Base-by-base conservation (phyloP, 2,113 vertebrate species). In the Peromyscus leucopus region DNA sequence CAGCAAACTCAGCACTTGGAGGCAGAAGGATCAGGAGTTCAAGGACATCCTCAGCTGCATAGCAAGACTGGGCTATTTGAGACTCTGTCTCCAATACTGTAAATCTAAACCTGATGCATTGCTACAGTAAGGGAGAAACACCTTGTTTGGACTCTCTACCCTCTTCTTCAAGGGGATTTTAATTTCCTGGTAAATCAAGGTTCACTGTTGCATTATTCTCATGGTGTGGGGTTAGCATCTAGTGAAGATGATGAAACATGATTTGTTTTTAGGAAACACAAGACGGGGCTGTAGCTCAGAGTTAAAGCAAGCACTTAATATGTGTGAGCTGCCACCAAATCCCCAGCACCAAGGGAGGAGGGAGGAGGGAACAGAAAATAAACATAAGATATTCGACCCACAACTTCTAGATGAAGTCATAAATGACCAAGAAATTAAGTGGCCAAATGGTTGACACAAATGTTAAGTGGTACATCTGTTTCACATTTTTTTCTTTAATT, bases 401-500 rank as follows among this genome's bases (percentile, higher is more conserved):
- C 26, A 93, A 80, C 42, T 69, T 96, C 4, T 61, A 65, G 7
- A 69, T 6, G 71, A 78, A 89, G 72, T 48, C 46, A 82, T 76
- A 83, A 85, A 74, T 19, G 80, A 48, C 67, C 51, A 88, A 93
- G n/a, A 93, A 96, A 91, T 55, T 84, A 95, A 92, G 3, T 19
- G 1, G 42, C 26, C 24, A 92, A 75, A 65, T 82, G 31, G 92
- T 16, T 46, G 36, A 83, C 55, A 2, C 10, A 67, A 3, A 86
- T 89, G n/a, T 39, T 71, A 94, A 89, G 5, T 89, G 33, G 71
- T 63, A 15, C 1, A 59, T 46, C 59, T 46, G 6, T 12, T 26
- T 39, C 31, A 46, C 28, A 5, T 28, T 21, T 46, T 93, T 93
- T 79, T 83, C 86, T 12, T 55, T 85, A 93, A 94, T 78, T 96